phyloP scores from a whole-genome alignment of 2,888 invertebrate genomes.

The Amphipyra tragopoginis region DNA sequence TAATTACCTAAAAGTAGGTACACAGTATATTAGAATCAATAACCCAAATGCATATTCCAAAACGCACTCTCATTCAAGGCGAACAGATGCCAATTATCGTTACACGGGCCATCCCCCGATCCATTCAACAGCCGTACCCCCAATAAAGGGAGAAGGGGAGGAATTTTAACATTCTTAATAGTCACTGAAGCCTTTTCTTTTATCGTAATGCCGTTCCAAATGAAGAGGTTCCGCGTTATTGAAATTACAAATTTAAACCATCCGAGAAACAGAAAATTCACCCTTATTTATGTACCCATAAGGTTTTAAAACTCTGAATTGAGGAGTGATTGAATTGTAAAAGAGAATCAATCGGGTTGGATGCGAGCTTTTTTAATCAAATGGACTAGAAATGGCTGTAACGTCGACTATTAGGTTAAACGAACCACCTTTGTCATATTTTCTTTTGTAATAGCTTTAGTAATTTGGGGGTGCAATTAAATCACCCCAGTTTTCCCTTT shows the following conservation, averaged over 20 bases:
- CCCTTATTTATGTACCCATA: constrained; percentile 57
- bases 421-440: constrained; percentile 87
- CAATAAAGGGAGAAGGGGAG: constrained; percentile 55
- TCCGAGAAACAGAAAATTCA: constrained; percentile 37
- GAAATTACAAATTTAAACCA: constrained; percentile 61
- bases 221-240: constrained; percentile 76
- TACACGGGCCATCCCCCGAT: constrained; percentile 8
- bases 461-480: constrained; percentile 79
- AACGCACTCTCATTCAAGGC: constrained; percentile 14
- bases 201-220: constrained; percentile 80
- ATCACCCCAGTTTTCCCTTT: constrained; percentile 48
- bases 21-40: not conserved
- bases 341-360: constrained; percentile 84
- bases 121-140: constrained; percentile 51
- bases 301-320: constrained; percentile 49
- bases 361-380: constrained; percentile 85
- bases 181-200: constrained; percentile 80
- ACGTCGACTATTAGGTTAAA: constrained; percentile 84
- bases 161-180: constrained; percentile 74
- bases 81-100: constrained; percentile 29
- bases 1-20: no score
- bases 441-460: constrained; percentile 78
- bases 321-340: constrained; percentile 70
- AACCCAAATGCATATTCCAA: constrained; percentile 11
- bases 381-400: constrained; percentile 82